Evolutionary conservation across 2,797 vertebrate genomes (phyloP).

Genomic region (Melopsittacus undulatus): DNA sequence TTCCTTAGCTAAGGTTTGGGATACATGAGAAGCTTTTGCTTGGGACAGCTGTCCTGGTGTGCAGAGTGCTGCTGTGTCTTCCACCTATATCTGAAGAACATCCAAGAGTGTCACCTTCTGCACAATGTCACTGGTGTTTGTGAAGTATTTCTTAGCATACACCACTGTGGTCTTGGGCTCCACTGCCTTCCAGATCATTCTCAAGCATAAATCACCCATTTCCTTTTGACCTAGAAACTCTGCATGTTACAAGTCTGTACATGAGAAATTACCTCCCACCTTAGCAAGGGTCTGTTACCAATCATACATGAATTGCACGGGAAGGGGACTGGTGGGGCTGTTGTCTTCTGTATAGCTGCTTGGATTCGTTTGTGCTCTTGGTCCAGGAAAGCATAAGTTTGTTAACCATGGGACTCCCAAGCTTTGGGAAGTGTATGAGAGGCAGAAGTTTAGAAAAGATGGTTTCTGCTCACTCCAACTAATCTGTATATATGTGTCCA

Average conservation of each 20-base stretch:
- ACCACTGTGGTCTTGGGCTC: background rate
- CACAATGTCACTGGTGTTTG: background rate
- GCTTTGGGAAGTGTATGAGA: background rate
- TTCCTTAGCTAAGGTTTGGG: background rate
- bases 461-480: background rate
- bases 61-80: background rate
- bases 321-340: background rate
- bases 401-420: background rate
- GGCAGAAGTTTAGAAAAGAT: background rate
- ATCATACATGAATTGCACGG: background rate
- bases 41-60: background rate
- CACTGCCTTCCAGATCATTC: background rate
- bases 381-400: background rate
- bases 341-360: background rate
- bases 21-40: background rate
- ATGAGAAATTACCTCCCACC: background rate
- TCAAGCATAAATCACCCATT: background rate
- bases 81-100: background rate
- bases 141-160: background rate
- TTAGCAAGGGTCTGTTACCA: background rate
- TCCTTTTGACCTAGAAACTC: background rate
- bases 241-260: background rate
- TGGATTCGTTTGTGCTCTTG: background rate
- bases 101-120: background rate
- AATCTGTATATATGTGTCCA: background rate